These are phyloP conservation scores for Ligdia adustata DNA, from an alignment of 2,888 invertebrate genomes.

Conservation along the genomic window DNA sequence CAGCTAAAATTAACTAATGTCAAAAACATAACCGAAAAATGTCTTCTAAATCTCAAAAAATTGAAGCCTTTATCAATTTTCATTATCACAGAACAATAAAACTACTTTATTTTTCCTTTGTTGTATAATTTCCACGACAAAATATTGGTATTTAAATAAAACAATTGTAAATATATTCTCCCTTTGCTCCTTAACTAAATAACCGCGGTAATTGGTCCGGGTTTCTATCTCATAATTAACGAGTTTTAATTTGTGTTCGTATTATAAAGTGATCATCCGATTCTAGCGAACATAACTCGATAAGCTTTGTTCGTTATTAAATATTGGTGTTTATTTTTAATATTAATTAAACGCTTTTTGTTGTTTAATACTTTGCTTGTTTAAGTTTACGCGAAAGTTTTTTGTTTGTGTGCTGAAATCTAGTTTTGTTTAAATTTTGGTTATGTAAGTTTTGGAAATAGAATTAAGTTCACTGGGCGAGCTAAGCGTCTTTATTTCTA, in stretches of 20 bases:
- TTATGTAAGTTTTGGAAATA: too few species aligned
- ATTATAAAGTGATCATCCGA: constrained; percentile 39
- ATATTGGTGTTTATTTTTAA: constrained; percentile 40
- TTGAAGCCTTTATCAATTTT: too few species aligned
- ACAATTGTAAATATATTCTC: too few species aligned
- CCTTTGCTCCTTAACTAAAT: constrained; percentile 1
- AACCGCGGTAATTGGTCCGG: constrained; percentile 5
- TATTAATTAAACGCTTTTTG: constrained; percentile 30
- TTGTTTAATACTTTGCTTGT: constrained; percentile 12
- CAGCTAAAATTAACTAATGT: too few species aligned
- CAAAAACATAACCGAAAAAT: too few species aligned
- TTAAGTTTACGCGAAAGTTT: constrained; percentile 14
- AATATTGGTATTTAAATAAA: too few species aligned
- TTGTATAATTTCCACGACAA: too few species aligned
- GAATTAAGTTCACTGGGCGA: too few species aligned
- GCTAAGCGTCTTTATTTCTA: too few species aligned
- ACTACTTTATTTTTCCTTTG: too few species aligned
- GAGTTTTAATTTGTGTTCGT: constrained; percentile 37
- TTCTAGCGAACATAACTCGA: constrained; percentile 40
- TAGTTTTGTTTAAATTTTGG: constrained; percentile 3
- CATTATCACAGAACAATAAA: too few species aligned
- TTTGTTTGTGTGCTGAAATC: constrained; percentile 8
- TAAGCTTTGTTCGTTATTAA: constrained; percentile 41
- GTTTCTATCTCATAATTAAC: constrained; percentile 41
- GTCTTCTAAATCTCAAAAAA: too few species aligned